Evolutionary conservation across 2,113 vertebrate species (phyloP).

Genomic region (Micromys minutus): DNA sequence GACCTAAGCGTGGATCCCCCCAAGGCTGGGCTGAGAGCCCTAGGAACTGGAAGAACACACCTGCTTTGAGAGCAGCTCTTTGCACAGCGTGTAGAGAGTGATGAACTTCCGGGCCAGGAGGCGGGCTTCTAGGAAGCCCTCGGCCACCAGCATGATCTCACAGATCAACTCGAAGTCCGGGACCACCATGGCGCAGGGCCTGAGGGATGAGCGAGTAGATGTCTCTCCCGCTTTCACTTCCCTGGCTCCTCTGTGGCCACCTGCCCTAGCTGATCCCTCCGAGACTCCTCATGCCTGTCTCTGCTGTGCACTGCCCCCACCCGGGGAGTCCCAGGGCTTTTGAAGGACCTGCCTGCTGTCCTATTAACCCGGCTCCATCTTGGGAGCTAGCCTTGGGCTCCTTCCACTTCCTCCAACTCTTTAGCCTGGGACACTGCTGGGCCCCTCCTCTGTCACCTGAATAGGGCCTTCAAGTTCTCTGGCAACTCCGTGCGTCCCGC

Average conservation of each 20-base stretch:
- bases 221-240: fast-evolving
- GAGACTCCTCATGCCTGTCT: not conserved
- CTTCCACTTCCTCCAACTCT: fast-evolving
- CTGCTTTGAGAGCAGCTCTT: conserved; percentile 87
- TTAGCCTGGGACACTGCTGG: fast-evolving
- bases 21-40: not conserved
- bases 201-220: not conserved
- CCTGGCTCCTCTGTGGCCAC: fast-evolving
- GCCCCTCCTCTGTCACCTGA: conserved; percentile 79
- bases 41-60: conserved; percentile 51
- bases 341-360: fast-evolving
- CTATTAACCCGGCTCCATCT: fast-evolving
- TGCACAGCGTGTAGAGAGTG: conserved; percentile 86
- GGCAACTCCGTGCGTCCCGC: conserved; percentile 86
- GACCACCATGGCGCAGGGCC: conserved; percentile 88
- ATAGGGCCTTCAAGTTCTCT: conserved; percentile 86
- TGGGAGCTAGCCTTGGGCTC: fast-evolving
- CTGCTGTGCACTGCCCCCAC: not conserved
- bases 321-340: fast-evolving
- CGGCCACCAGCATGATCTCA: conserved; percentile 89
- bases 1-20: too few species aligned
- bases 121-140: conserved; percentile 87
- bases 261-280: not conserved
- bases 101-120: conserved; percentile 87
- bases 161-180: conserved; percentile 88